Conservation (phyloP, 2,113 vertebrate species). For the Gasterosteus nipponicus region DNA sequence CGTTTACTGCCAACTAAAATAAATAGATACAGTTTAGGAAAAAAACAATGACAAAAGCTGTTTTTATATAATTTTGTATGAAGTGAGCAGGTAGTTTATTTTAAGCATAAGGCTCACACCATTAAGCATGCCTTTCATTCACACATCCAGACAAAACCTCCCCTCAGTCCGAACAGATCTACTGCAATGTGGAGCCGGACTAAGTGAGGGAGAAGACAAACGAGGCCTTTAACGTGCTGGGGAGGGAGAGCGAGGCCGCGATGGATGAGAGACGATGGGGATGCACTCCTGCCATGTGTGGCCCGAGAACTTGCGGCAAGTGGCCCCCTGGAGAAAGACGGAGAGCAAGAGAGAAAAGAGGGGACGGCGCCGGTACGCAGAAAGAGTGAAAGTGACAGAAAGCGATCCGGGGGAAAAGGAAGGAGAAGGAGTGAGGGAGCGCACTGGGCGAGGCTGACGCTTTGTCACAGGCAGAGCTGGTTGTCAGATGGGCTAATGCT, state of each 20-base stretch:
- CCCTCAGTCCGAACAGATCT: slow-evolving; percentile 30
- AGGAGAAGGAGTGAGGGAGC: slow-evolving; percentile 37
- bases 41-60: slow-evolving; percentile 19
- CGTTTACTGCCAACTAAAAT: too few species aligned
- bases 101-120: slow-evolving; percentile 10
- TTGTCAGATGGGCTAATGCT: slow-evolving; percentile 78
- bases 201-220: slow-evolving; percentile 3
- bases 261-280: slow-evolving; percentile 34
- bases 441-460: slow-evolving; percentile 52
- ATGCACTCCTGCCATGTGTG: slow-evolving; percentile 51
- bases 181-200: slow-evolving; percentile 36
- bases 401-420: slow-evolving; percentile 52
- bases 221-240: slow-evolving; percentile 4
- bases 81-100: slow-evolving; percentile 28
- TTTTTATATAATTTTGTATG: slow-evolving; percentile 10
- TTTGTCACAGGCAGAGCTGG: slow-evolving; percentile 58
- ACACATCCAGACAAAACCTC: not conserved
- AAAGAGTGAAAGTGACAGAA: slow-evolving; percentile 53
- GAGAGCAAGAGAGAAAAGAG: slow-evolving; percentile 33
- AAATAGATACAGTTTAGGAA: not conserved
- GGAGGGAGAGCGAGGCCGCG: not conserved
- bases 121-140: slow-evolving; percentile 20
- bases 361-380: slow-evolving; percentile 41
- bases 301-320: slow-evolving; percentile 34
- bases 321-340: slow-evolving; percentile 12